Conservation (phyloP, 2,113 vertebrate species). For the Bubo blakistoni region DNA sequence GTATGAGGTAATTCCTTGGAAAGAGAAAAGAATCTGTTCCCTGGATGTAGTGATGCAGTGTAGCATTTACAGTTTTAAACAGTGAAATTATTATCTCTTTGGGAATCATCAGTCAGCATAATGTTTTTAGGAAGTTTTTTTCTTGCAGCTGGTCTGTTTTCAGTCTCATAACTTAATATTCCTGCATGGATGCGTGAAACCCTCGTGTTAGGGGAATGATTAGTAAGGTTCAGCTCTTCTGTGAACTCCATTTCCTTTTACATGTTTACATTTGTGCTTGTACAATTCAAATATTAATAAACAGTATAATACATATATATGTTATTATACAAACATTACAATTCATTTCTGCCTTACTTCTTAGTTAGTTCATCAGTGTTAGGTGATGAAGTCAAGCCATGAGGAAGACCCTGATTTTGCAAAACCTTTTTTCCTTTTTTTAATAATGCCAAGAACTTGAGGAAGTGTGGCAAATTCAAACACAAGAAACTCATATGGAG, state of each 20-base stretch:
- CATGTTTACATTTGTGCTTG: not conserved
- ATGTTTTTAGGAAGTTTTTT: not conserved
- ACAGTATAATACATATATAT: not conserved
- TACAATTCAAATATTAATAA: not conserved
- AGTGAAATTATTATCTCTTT: not conserved
- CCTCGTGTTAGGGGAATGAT: fast-evolving
- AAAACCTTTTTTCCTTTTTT: not conserved
- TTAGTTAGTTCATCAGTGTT: not conserved
- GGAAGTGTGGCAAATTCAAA: not conserved
- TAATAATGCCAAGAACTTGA: not conserved
- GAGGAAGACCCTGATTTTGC: not conserved
- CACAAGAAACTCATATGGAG: not conserved
- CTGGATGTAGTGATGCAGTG: not conserved
- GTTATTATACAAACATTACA: not conserved
- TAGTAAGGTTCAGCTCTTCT: not conserved
- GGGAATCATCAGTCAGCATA: not conserved
- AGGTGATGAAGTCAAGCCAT: not conserved
- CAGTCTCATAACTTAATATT: not conserved
- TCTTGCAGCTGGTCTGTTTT: not conserved
- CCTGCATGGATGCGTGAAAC: not conserved
- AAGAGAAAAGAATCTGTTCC: not conserved
- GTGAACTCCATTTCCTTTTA: not conserved
- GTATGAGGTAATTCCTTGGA: not conserved
- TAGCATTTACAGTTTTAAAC: not conserved
- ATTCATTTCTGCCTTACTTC: not conserved